phyloP scores from a whole-genome alignment of 2,113 vertebrate genomes.

The Porphyrio hochstetteri region DNA sequence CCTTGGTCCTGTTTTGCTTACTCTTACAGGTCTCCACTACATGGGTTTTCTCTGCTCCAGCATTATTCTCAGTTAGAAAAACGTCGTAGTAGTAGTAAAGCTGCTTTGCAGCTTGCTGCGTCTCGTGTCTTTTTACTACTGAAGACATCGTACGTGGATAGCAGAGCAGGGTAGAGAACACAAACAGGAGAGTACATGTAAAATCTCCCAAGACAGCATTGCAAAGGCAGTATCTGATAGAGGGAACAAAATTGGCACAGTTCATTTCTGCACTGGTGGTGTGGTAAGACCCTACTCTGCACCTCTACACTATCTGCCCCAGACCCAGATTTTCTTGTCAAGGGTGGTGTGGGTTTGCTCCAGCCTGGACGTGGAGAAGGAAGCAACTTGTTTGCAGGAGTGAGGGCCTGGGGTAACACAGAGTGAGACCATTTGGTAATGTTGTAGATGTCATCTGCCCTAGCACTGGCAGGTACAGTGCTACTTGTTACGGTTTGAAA shows the following conservation, averaged over 20 bases:
- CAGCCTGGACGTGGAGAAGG: neutral
- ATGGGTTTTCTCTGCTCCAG: neutral
- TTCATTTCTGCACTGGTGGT: neutral
- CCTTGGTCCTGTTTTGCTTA: neutral
- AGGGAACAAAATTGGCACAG: neutral
- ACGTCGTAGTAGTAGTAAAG: neutral
- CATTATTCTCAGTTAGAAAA: neutral
- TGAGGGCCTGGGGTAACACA: neutral
- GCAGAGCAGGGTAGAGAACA: neutral
- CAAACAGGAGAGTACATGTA: neutral
- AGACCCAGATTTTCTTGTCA: neutral
- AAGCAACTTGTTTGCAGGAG: neutral
- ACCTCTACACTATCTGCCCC: neutral
- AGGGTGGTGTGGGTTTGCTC: neutral
- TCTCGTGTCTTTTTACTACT: neutral
- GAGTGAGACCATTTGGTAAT: neutral
- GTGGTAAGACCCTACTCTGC: neutral
- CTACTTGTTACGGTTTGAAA: neutral
- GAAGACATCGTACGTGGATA: fast-evolving
- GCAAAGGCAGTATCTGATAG: neutral
- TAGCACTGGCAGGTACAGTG: neutral
- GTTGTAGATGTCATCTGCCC: neutral
- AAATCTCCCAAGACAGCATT: neutral
- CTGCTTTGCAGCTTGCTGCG: neutral
- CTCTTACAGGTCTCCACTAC: neutral